These are phyloP conservation scores for Myotis brandtii DNA, from an alignment of 2,113 vertebrate species.

Conservation along the genomic window DNA sequence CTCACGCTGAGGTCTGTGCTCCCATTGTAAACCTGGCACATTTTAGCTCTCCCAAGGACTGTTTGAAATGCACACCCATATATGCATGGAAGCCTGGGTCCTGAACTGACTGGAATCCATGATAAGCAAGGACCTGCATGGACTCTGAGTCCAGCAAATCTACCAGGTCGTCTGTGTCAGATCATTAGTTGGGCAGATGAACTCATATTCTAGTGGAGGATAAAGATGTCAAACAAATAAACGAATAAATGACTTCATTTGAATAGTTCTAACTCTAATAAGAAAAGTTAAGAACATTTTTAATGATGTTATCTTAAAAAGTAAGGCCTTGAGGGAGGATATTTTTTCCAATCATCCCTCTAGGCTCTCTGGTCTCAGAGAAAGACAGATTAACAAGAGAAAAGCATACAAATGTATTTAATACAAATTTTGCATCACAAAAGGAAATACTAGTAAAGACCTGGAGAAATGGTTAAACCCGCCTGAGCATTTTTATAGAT, in stretches of 20 bases:
- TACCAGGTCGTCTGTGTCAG: not conserved
- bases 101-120: not conserved
- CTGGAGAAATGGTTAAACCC: not conserved
- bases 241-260: not conserved
- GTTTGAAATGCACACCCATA: not conserved
- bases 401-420: not conserved
- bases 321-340: not conserved
- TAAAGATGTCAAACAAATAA: not conserved
- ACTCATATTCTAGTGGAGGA: not conserved
- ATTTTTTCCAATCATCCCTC: not conserved
- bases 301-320: not conserved
- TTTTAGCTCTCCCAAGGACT: not conserved
- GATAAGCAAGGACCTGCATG: not conserved
- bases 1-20: not conserved
- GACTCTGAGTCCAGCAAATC: not conserved
- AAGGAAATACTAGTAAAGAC: not conserved
- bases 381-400: not conserved
- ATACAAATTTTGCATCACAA: not conserved
- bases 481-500: not conserved
- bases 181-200: not conserved
- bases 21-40: not conserved
- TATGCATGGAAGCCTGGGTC: not conserved
- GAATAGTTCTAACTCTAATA: not conserved
- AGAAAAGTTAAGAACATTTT: not conserved
- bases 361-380: not conserved